A percentile compares a stretch with the other conserved stretches of the same genome.
phyloP scores from a whole-genome alignment of 2,888 invertebrate genomes.

The Oscheius sp. region DNA sequence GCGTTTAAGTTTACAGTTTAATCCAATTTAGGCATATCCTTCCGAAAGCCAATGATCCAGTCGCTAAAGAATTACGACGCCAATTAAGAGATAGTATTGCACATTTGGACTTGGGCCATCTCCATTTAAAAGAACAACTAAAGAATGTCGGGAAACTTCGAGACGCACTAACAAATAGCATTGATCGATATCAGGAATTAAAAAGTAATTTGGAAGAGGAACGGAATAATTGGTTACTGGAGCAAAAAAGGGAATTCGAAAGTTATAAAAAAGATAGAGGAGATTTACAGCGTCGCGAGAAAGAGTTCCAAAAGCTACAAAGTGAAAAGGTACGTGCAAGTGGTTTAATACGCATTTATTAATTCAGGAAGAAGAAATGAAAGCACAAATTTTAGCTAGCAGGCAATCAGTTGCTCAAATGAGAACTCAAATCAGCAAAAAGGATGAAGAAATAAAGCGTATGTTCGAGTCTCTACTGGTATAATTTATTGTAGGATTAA shows the following conservation, averaged over 20 bases:
- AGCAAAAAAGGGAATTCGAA: background rate
- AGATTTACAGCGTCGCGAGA: background rate
- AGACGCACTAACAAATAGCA: background rate
- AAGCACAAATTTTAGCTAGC: background rate
- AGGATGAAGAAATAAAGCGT: background rate
- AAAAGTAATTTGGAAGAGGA: background rate
- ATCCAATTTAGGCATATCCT: slow-evolving; percentile 11
- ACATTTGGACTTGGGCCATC: slow-evolving; percentile 14
- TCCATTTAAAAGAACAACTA: background rate
- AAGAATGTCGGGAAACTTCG: background rate
- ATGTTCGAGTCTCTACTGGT: background rate
- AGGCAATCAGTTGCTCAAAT: background rate
- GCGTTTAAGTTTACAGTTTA: background rate
- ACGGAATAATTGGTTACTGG: background rate
- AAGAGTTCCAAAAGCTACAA: background rate
- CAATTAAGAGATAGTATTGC: slow-evolving; percentile 18
- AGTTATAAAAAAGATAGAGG: background rate
- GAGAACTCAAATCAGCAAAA: background rate
- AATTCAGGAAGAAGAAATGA: slow-evolving; percentile 9
- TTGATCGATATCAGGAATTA: background rate
- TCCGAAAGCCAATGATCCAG: slow-evolving; percentile 14
- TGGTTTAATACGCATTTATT: background rate
- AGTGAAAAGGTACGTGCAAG: background rate
- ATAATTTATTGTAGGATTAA: background rate
- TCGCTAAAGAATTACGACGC: background rate